phyloP scores from a whole-genome alignment of 2,113 vertebrate species.

The Thalassarche chlororhynchos region DNA sequence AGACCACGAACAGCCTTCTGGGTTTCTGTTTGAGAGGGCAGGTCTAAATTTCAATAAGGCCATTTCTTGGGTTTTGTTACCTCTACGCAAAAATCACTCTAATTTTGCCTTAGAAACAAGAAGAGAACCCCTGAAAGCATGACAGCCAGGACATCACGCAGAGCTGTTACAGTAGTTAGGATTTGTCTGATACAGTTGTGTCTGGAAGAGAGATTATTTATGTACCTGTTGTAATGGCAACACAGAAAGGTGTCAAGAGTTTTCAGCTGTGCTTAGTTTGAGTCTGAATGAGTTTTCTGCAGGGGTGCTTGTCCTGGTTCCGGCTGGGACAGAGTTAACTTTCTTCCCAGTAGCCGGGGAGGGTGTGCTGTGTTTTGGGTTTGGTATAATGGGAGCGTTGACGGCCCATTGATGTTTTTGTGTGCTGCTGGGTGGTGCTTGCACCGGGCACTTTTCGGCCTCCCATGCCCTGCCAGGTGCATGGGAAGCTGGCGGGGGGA shows the following conservation, averaged over 20 bases:
- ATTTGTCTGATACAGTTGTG: not conserved
- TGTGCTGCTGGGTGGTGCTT: no score
- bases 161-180: not conserved
- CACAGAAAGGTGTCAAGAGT: not conserved
- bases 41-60: not conserved
- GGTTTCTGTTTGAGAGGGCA: not conserved
- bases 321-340: no score
- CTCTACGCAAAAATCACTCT: not conserved
- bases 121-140: not conserved
- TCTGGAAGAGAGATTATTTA: not conserved
- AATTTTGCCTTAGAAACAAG: not conserved
- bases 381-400: no score
- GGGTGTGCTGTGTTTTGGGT: no score
- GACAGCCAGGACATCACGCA: not conserved
- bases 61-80: not conserved
- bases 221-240: not conserved
- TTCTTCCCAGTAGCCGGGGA: no score
- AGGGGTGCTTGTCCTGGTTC: no score
- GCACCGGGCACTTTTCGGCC: no score
- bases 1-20: not conserved
- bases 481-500: no score
- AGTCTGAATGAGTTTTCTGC: not conserved
- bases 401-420: no score
- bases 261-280: not conserved
- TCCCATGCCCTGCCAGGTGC: no score